Base-by-base conservation (phyloP, 2,797 vertebrate species). In the Sebastes matsubarae region DNA sequence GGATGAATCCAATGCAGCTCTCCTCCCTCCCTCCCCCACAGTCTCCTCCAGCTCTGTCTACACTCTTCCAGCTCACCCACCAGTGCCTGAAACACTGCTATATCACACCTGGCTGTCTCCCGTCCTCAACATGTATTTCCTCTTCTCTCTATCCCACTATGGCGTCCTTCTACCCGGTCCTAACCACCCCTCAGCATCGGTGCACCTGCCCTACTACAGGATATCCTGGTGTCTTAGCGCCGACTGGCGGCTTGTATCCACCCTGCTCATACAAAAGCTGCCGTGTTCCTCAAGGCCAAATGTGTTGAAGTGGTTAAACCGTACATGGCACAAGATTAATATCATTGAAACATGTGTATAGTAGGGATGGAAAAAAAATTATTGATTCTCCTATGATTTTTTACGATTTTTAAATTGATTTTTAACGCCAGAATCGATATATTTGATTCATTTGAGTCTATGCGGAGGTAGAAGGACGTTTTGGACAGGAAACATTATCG, bases 401-500 rank as follows among this genome's bases (percentile, higher is more conserved):
- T 16, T 42, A 42, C 2, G 3, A 46, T 46, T 42, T 42, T 42
- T 0, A 38, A 38, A 38, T 38, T 0, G 36, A 36, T 36, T 38
- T 38, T 38, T 42, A 42, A 42, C 13, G 13, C 1, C 0, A 42
- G 38, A 34, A 42, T 42, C 38, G 38, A 42, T 42, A 42, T 42
- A 42, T 42, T 42, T 42, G 38, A 0, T 42, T 42, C 38, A 42
- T 42, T 42, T 42, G 0, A 42, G 38, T 38, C 38, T 38, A 38
- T 38, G 38, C 0, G 13, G 38, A 0, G 38, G 38, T 38, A 38
- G 38, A 38, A 38, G 13, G 0, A 38, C 0, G 38, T 38, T 38
- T 14, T 46, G 38, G 5, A 46, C 38, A 16, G 38, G 38, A 46
- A 46, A 16, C 38, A 0, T 16, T 18, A 46, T 18, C 6, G 14